These are phyloP conservation scores for Papilio glaucus DNA, from an alignment of 1,140 invertebrate genomes.

Conservation along the genomic window DNA sequence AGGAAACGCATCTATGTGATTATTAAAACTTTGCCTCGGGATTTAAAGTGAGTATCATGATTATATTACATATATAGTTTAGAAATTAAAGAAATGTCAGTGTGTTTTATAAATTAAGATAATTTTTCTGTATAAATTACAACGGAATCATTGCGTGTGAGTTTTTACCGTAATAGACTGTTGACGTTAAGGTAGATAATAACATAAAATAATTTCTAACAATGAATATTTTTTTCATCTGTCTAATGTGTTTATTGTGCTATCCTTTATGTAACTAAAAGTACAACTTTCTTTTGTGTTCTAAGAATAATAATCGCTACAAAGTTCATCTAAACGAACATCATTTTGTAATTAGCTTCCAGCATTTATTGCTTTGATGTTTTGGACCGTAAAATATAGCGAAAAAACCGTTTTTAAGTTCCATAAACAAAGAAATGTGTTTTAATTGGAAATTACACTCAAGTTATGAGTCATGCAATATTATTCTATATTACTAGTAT, in stretches of 20 bases:
- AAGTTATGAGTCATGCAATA: no score
- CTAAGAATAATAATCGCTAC: constrained; percentile 18
- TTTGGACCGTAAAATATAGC: background rate
- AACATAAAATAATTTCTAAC: background rate
- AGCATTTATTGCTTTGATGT: background rate
- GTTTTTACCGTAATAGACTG: background rate
- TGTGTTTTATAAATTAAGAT: no score
- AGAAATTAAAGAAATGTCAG: background rate
- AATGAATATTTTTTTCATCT: background rate
- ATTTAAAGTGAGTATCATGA: constrained; percentile 83
- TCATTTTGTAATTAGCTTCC: background rate
- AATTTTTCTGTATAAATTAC: background rate
- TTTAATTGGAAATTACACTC: background rate
- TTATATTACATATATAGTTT: constrained; percentile 12
- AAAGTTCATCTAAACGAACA: constrained; percentile 4
- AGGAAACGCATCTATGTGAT: constrained; percentile 84
- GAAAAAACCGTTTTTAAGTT: background rate
- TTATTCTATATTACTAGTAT: background rate
- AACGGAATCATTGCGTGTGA: background rate
- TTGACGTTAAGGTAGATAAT: background rate
- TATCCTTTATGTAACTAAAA: background rate
- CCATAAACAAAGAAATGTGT: background rate
- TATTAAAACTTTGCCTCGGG: constrained; percentile 83
- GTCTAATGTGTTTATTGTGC: background rate
- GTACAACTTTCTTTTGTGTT: background rate